Evolutionary conservation across 1,140 invertebrate genomes (phyloP).

Genomic region (Chrysomallon squamiferum): DNA sequence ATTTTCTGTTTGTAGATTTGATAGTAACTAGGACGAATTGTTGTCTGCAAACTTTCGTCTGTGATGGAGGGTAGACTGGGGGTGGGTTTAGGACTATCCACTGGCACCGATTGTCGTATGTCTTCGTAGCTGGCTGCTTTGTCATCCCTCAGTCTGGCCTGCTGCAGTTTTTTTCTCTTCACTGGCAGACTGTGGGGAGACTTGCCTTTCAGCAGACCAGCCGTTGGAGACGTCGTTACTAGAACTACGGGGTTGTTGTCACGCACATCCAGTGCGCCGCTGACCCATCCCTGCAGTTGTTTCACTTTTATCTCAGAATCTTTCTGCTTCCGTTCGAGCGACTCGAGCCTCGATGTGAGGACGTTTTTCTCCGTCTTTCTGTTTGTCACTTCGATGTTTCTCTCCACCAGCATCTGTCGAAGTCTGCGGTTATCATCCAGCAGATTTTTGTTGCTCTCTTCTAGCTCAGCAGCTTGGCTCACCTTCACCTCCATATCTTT

Average conservation of each 20-base stretch:
- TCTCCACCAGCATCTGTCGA: slow-evolving; percentile 26
- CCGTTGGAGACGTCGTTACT: not conserved
- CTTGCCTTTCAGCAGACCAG: not conserved
- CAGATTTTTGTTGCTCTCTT: slow-evolving; percentile 15
- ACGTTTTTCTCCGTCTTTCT: slow-evolving; percentile 16
- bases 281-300: slow-evolving; percentile 21
- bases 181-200: not conserved
- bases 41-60: slow-evolving; percentile 1
- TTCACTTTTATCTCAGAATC: slow-evolving; percentile 20
- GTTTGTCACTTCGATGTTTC: slow-evolving; percentile 24
- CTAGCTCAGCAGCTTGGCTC: slow-evolving; percentile 2
- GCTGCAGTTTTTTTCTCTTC: not conserved
- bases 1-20: slow-evolving; percentile 23
- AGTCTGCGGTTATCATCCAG: slow-evolving; percentile 25
- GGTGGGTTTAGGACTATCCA: not conserved
- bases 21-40: slow-evolving; percentile 14
- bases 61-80: slow-evolving; percentile 6
- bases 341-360: slow-evolving; percentile 8
- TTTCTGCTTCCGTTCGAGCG: slow-evolving; percentile 24
- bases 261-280: not conserved
- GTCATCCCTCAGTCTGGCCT: not conserved
- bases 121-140: slow-evolving; percentile 11
- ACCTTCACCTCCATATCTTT: slow-evolving; percentile 6
- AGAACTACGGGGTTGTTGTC: not conserved
- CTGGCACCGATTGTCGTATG: not conserved